phyloP scores from a whole-genome alignment of 2,797 vertebrate genomes.

The Pseudopleuronectes americanus region DNA sequence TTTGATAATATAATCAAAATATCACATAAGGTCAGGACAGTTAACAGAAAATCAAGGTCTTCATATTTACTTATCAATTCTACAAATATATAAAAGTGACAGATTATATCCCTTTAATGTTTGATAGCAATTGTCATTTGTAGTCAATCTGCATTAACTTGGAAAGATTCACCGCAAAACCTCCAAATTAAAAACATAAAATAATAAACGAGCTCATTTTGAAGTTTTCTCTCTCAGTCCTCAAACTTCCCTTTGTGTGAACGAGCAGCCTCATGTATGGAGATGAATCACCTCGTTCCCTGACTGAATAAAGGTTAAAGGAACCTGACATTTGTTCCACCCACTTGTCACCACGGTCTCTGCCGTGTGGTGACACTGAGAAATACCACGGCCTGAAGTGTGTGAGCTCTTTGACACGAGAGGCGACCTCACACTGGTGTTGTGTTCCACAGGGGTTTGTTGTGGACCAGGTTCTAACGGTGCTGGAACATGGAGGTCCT shows the following conservation, averaged over 20 bases:
- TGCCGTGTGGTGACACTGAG: slow-evolving; percentile 54
- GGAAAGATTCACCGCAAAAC: too few species aligned
- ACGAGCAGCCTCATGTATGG: slow-evolving; percentile 14
- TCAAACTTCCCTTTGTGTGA: background rate
- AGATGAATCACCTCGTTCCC: slow-evolving; percentile 34
- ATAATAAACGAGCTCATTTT: too few species aligned
- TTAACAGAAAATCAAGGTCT: too few species aligned
- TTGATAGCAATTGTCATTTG: too few species aligned
- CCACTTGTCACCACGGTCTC: slow-evolving; percentile 31
- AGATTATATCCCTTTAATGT: too few species aligned
- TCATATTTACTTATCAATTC: too few species aligned
- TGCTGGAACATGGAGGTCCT: background rate
- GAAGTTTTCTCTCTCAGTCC: too few species aligned
- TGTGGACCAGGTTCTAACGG: background rate
- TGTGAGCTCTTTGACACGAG: slow-evolving; percentile 48
- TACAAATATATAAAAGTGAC: too few species aligned
- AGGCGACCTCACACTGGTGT: slow-evolving; percentile 24
- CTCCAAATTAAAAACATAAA: too few species aligned
- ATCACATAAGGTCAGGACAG: too few species aligned
- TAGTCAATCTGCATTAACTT: too few species aligned
- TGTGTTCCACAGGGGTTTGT: background rate
- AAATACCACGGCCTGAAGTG: slow-evolving; percentile 54
- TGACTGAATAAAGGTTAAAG: slow-evolving; percentile 55
- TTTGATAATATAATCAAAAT: too few species aligned
- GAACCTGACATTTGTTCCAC: slow-evolving; percentile 63